A percentile compares a stretch with the other conserved stretches of the same genome.
Conservation (phyloP, 2,888 invertebrate genomes). For the Podotricha telesiphe region DNA sequence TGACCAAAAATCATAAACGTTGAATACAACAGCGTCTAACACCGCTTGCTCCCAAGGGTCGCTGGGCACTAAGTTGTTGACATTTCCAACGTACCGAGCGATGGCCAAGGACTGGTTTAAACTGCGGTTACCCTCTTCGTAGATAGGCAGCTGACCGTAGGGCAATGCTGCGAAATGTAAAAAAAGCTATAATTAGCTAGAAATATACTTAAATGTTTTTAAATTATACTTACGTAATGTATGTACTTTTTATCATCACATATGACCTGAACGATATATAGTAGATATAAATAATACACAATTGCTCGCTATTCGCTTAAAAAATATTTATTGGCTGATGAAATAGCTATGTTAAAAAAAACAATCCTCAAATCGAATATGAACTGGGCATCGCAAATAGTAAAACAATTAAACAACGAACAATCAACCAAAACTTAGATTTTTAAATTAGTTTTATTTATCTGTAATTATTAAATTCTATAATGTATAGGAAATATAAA, state of each 20-base stretch:
- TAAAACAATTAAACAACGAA: no score
- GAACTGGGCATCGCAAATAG: no score
- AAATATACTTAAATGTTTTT: neutral
- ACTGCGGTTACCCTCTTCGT: slow-evolving; percentile 59
- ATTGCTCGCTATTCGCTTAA: no score
- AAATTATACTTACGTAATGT: no score
- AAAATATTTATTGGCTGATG: no score
- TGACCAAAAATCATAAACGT: slow-evolving; percentile 74
- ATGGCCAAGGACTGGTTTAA: slow-evolving; percentile 76
- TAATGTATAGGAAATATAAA: neutral
- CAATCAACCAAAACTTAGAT: no score
- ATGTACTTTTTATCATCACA: no score
- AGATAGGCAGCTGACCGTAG: slow-evolving; percentile 66
- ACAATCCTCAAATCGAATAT: no score
- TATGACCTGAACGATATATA: no score
- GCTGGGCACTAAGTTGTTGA: slow-evolving; percentile 71
- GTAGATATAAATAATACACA: no score
- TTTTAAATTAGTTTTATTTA: no score
- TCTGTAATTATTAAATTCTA: neutral
- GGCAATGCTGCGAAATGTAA: slow-evolving; percentile 56
- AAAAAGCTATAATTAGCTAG: neutral
- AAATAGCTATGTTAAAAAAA: no score
- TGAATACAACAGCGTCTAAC: slow-evolving; percentile 73
- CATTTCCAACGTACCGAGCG: slow-evolving; percentile 77
- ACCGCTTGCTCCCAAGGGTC: slow-evolving; percentile 76